A percentile compares a stretch with the other conserved stretches of the same genome.
Conservation (phyloP, 2,888 invertebrate genomes). For the Amphipoea oculea region DNA sequence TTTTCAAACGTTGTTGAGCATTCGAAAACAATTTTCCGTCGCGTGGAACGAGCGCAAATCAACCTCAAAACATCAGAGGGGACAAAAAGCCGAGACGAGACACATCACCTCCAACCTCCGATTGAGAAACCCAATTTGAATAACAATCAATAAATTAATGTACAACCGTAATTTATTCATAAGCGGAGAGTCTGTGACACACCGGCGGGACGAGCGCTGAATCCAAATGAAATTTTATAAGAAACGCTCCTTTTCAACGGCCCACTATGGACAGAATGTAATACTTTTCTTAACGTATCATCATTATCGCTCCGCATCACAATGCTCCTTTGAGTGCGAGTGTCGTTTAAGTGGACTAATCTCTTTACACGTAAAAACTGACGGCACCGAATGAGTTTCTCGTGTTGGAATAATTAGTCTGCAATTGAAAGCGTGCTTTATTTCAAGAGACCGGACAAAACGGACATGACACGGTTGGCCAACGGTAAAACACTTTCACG, state of each 20-base stretch:
- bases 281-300: constrained; percentile 88
- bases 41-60: constrained; percentile 75
- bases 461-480: constrained; percentile 87
- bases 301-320: constrained; percentile 86
- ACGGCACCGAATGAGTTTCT: constrained; percentile 88
- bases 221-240: constrained; percentile 89
- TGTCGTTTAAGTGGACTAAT: constrained; percentile 89
- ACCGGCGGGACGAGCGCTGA: constrained; percentile 84
- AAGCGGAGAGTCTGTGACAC: constrained; percentile 83
- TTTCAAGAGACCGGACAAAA: constrained; percentile 87
- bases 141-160: constrained; percentile 91
- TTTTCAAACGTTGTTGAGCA: constrained; percentile 73
- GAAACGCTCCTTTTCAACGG: constrained; percentile 85
- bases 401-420: constrained; percentile 90
- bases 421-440: constrained; percentile 90
- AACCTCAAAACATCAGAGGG: constrained; percentile 81
- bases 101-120: constrained; percentile 88
- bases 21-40: constrained; percentile 80
- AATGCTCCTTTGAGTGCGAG: constrained; percentile 84
- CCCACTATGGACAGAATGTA: constrained; percentile 85
- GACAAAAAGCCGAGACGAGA: constrained; percentile 84
- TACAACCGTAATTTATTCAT: constrained; percentile 88
- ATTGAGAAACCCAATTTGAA: constrained; percentile 90
- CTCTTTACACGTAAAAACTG: constrained; percentile 89
- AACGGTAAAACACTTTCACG: constrained; percentile 90